A percentile compares a stretch with the other conserved stretches of the same genome.
These are phyloP conservation scores for Physeter macrocephalus DNA, from an alignment of 2,113 vertebrate species.

Conservation along the genomic window DNA sequence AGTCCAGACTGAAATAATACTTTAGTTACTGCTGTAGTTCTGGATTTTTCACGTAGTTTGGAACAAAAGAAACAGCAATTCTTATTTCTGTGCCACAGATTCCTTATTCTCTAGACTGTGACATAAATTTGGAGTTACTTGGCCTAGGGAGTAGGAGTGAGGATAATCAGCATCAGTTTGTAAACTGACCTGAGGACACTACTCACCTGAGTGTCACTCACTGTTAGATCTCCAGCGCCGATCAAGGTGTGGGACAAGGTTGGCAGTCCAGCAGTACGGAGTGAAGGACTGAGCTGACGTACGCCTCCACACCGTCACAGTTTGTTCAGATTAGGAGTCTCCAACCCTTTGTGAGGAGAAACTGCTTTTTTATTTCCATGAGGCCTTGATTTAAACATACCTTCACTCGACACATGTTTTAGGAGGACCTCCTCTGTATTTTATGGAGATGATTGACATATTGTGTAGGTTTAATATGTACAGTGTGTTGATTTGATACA, in stretches of 20 bases:
- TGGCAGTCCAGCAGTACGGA: not conserved
- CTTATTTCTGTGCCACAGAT: not conserved
- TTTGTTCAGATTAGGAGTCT: not conserved
- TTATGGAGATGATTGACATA: not conserved
- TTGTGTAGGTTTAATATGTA: not conserved
- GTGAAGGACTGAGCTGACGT: not conserved
- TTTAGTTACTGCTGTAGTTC: not conserved
- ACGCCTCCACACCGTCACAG: rapidly evolving
- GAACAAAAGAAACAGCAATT: not conserved
- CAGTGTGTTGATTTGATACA: not conserved
- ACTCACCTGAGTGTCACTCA: not conserved
- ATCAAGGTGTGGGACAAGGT: not conserved
- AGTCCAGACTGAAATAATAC: not conserved
- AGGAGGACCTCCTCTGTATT: not conserved
- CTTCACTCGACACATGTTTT: not conserved
- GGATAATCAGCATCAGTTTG: not conserved
- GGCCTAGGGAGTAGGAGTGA: not conserved
- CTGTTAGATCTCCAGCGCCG: no score
- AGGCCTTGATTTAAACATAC: not conserved
- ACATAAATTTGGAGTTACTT: not conserved
- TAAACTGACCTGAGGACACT: not conserved
- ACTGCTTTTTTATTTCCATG: not conserved
- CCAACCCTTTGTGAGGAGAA: not conserved
- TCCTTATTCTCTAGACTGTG: not conserved
- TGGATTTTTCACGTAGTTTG: not conserved